Evolutionary conservation across 2,113 vertebrate genomes (phyloP).

Genomic region (Phycodurus eques): DNA sequence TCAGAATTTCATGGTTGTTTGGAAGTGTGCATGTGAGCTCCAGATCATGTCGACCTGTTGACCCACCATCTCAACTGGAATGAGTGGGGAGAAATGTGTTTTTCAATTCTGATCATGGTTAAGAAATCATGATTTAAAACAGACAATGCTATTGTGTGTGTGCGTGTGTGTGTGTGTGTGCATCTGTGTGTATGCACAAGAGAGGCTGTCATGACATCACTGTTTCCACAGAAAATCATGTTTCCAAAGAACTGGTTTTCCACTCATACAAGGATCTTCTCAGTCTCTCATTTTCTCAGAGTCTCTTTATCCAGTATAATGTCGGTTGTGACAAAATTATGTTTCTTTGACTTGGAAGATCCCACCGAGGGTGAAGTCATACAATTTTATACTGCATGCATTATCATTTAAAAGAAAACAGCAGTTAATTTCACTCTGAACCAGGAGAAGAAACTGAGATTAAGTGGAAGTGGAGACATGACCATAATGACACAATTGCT

Average conservation of each 20-base stretch:
- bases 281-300: conserved; percentile 8
- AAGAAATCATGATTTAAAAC: background rate
- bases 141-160: conserved; percentile 10
- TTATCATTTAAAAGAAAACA: conserved; percentile 20
- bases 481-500: conserved; percentile 10
- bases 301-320: conserved; percentile 16
- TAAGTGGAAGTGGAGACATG: conserved; percentile 1
- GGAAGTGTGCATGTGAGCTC: conserved; percentile 3
- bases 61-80: background rate
- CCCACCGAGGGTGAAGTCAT: conserved; percentile 30
- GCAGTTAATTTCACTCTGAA: conserved; percentile 4
- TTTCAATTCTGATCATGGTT: background rate
- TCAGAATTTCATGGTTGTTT: conserved; percentile 5
- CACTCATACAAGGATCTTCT: conserved; percentile 40
- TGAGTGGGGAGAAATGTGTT: background rate
- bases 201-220: conserved; percentile 58
- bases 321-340: conserved; percentile 29
- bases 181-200: conserved; percentile 6
- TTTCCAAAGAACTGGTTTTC: conserved; percentile 65
- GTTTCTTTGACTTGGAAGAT: conserved; percentile 13
- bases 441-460: background rate
- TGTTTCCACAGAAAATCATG: conserved; percentile 69
- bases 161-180: conserved; percentile 21
- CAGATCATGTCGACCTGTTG: background rate
- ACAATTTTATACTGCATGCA: background rate